Evolutionary conservation across 2,113 vertebrate genomes (phyloP), one percentile per base, ranked within the genome.

Genomic region (Megaceryle torquata): DNA sequence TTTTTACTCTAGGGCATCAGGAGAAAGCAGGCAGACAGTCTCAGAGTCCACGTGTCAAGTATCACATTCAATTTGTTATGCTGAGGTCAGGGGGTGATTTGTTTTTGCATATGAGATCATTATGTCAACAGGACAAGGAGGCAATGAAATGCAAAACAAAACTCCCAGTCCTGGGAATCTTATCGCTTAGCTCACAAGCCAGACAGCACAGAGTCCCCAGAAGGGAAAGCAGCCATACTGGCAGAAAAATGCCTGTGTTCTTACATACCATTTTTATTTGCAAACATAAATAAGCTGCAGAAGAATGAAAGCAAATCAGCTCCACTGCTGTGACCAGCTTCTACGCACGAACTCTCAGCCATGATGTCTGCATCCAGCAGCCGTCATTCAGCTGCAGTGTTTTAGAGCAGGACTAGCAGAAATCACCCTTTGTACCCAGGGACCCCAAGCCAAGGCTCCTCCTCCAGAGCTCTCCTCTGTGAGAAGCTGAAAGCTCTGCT

Each of bases 391-490:
- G 77, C 81, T 65, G 29, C 61, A 82, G 39, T 3, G 29, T 70
- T 84, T 80, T 26, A 29, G 25, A 94, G 69, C 35, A 71, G 82
- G 56, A 86, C 82, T 67, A 95, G 90, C 69, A 95, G 92, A 96
- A 96, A 98, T 98, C 98, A 98, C 98, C 98, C 98, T 98, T 98
- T 98, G 98, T 98, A 98, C 98, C 98, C 98, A 98, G 98, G 98
- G 98, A 98, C 98, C 99, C 98, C 98, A 98, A 97, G 98, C 97
- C 98, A 98, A 77, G 88, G 97, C 98, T 98, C 98, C 98, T 96
- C 94, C 93, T 97, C 97, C 96, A 96, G 88, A 96, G 76, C 82
- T 91, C 86, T 91, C 71, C 78, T 89, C 85, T 50, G 41, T 82
- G 89, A 50, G 88, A 39, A 83, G 95, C 94, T 16, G 78, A 82